phyloP scores from a whole-genome alignment of 1,140 invertebrate species.

The Gonioctena quinquepunctata region DNA sequence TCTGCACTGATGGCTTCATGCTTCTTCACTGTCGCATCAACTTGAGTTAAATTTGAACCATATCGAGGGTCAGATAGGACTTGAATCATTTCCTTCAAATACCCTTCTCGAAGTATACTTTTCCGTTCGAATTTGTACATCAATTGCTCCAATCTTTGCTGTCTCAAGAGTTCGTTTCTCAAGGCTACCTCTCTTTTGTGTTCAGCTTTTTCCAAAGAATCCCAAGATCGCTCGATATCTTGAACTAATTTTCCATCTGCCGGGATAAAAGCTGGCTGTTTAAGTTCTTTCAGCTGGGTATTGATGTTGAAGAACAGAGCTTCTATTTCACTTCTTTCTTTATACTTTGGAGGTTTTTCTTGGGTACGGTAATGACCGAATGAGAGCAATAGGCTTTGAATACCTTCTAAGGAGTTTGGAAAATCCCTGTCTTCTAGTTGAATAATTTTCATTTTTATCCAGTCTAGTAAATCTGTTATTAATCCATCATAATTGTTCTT shows the following conservation, averaged over 20 bases:
- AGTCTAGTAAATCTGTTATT: conserved; percentile 84
- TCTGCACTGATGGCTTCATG: conserved; percentile 98
- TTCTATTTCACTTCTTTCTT: conserved; percentile 95
- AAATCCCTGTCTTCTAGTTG: conserved; percentile 86
- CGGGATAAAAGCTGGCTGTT: conserved; percentile 87
- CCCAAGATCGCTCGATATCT: conserved; percentile 93
- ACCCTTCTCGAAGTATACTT: conserved; percentile 87
- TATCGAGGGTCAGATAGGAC: conserved; percentile 92
- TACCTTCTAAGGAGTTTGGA: conserved; percentile 94
- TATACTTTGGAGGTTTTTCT: conserved; percentile 98
- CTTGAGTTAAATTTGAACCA: conserved; percentile 86
- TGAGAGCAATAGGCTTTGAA: conserved; percentile 84
- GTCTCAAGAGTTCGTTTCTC: conserved; percentile 86
- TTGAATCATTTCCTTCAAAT: conserved; percentile 97
- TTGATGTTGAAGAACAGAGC: conserved; percentile 96
- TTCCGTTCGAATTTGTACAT: conserved; percentile 97
- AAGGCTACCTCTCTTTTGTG: conserved; percentile 92
- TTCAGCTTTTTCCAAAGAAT: conserved; percentile 90
- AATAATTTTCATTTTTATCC: conserved; percentile 88
- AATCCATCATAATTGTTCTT: conserved; percentile 87
- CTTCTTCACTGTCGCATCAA: conserved; percentile 97
- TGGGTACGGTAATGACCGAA: conserved; percentile 97
- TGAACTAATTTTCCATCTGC: conserved; percentile 90
- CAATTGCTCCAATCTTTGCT: conserved; percentile 92
- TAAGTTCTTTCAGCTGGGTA: conserved; percentile 90